Evolutionary conservation across 2,797 vertebrate genomes (phyloP), one percentile per base, ranked within the genome.

Genomic region (Siniperca obscura): DNA sequence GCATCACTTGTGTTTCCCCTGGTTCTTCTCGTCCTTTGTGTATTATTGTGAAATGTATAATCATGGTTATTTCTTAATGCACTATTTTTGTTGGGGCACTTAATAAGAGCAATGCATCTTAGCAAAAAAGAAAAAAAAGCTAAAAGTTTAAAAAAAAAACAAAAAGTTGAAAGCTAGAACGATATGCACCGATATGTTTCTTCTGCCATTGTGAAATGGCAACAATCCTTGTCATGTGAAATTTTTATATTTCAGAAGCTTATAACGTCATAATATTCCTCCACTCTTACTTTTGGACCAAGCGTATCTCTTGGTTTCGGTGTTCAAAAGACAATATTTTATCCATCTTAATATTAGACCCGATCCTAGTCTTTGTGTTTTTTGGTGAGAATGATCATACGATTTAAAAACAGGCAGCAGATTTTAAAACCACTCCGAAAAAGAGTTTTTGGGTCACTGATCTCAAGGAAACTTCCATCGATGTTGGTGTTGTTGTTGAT

Each of bases 11-110:
- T 93, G 92, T 95, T 93, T 87, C 79, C 86, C 84, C 87, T 87
- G 84, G 87, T 93, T 93, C 88, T 93, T 89, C 90, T 94, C 53
- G 95, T 95, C 92, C 88, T 92, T 90, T 88, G 95, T 95, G 95
- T 94, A 91, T 94, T 95, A 90, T 94, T 90, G 95, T 96, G 95
- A 96, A 95, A 91, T 76, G 91, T 96, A 94, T 94, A 94, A 94
- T 94, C 94, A 93, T 93, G 87, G 90, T 94, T 95, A 92, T 94
- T 95, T 95, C 94, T 94, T 94, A 94, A 95, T 95, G 95, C 96
- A 96, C 96, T 96, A 94, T 93, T 95, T 95, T 87, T 85, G 87
- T 95, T 93, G 92, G 88, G 91, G 93, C 94, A 95, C 94, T 95
- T 92, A 93, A 83, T 84, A 90, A 93, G 92, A 94, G 92, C 82